Percentiles rank a stretch among this genome's conserved stretches.
Conservation (phyloP, 2,797 vertebrate genomes). For the Gallinago solitaria region DNA sequence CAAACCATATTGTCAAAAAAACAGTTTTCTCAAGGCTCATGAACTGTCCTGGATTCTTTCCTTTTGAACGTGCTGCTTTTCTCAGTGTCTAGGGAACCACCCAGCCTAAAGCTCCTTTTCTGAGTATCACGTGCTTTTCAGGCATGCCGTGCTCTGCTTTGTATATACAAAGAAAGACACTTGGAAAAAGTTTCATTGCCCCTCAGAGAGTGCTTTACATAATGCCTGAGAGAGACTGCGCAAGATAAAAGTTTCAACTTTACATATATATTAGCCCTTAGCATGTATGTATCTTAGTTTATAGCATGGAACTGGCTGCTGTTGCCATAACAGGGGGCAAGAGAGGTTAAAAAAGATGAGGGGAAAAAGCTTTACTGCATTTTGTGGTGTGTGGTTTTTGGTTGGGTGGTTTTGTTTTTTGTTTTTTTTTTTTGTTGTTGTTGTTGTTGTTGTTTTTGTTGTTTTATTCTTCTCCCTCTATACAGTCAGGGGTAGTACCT, state of each 20-base stretch:
- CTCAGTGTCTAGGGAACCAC: not conserved
- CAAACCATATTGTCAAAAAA: not conserved
- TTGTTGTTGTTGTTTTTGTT: too few relatives aligned
- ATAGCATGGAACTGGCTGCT: not conserved
- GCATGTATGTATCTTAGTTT: not conserved
- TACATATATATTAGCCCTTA: not conserved
- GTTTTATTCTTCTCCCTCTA: not conserved
- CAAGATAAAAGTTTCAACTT: not conserved
- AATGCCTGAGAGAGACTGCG: not conserved
- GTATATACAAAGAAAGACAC: not conserved
- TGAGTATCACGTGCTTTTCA: not conserved
- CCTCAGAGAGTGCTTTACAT: not conserved
- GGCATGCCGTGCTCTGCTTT: not conserved
- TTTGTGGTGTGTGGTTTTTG: not conserved
- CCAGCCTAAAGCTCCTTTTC: not conserved
- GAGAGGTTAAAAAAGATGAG: not conserved
- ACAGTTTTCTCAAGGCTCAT: rapidly evolving
- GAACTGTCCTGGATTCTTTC: not conserved
- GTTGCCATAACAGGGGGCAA: not conserved
- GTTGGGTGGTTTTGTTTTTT: too few relatives aligned
- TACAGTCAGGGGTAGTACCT: not conserved
- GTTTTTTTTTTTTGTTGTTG: too few relatives aligned
- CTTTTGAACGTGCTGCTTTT: not conserved
- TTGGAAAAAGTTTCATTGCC: not conserved
- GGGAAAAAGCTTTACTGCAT: not conserved